phyloP scores from a whole-genome alignment of 2,113 vertebrate species.

The Crotalus horridus region DNA sequence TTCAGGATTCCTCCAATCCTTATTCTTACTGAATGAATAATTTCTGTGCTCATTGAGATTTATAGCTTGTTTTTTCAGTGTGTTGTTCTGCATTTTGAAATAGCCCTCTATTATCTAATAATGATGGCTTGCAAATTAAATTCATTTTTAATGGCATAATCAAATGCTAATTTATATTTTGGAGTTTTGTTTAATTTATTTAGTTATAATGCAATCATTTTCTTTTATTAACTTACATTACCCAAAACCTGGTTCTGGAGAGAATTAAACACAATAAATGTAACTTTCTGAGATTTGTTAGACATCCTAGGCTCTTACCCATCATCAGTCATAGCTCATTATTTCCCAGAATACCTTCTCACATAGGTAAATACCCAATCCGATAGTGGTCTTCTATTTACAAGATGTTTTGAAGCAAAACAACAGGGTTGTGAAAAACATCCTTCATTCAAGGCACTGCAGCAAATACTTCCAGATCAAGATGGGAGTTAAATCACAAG shows the following conservation, averaged over 20 bases:
- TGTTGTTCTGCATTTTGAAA: slow-evolving; percentile 68
- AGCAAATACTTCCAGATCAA: not conserved
- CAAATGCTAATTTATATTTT: slow-evolving; percentile 82
- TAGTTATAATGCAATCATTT: slow-evolving; percentile 69
- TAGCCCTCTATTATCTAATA: slow-evolving; percentile 75
- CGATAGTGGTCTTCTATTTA: not conserved
- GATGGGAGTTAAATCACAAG: not conserved
- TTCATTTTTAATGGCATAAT: slow-evolving; percentile 75
- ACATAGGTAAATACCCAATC: not conserved
- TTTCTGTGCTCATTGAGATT: slow-evolving; percentile 71
- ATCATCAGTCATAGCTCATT: not conserved
- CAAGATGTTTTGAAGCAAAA: not conserved
- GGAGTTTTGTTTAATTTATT: slow-evolving; percentile 76
- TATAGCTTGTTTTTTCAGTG: slow-evolving; percentile 62
- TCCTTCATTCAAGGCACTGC: not conserved
- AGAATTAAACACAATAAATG: not conserved
- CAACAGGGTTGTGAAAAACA: not conserved
- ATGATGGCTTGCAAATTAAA: slow-evolving; percentile 77
- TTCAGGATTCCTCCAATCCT: slow-evolving; percentile 64
- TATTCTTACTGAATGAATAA: slow-evolving; percentile 69
- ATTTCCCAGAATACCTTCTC: not conserved
- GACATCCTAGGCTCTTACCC: not conserved
- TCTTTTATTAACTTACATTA: slow-evolving; percentile 68
- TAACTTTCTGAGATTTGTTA: slow-evolving; percentile 60
- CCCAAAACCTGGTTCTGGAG: slow-evolving; percentile 8